A percentile compares a stretch with the other conserved stretches of the same genome.
Conservation (phyloP, 1,140 invertebrate genomes). For the Zelostemma sp. region DNA sequence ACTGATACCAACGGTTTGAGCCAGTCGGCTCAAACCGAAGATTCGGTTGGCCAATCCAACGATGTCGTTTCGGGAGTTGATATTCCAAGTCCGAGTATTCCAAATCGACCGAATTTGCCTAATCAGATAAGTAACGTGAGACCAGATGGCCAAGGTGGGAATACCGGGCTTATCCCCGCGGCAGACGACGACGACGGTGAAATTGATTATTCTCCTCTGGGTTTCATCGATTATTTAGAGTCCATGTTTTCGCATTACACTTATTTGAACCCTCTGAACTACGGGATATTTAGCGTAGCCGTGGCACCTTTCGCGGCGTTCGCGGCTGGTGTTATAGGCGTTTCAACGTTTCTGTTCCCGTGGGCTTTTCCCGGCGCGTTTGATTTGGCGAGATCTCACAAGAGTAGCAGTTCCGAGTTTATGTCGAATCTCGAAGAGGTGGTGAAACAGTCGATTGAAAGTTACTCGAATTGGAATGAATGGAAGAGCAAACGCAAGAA, state of each 20-base stretch:
- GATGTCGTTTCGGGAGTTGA: constrained; percentile 14
- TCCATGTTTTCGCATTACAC: constrained; percentile 59
- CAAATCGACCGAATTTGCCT: constrained; percentile 15
- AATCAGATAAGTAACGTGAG: constrained; percentile 5
- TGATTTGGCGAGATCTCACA: constrained; percentile 48
- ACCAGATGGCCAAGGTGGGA: not conserved
- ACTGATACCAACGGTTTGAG: not conserved
- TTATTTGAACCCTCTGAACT: constrained; percentile 63
- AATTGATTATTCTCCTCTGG: constrained; percentile 47
- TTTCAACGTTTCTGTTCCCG: constrained; percentile 61
- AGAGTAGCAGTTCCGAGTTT: constrained; percentile 36
- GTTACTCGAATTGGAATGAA: constrained; percentile 55
- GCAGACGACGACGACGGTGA: constrained; percentile 57
- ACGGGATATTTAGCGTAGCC: constrained; percentile 62
- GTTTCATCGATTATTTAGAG: constrained; percentile 56
- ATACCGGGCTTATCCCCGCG: constrained; percentile 17
- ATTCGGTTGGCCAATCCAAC: constrained; percentile 34
- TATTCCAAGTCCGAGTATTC: constrained; percentile 4
- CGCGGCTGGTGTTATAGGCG: constrained; percentile 62
- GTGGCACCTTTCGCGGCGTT: constrained; percentile 64
- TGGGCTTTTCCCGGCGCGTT: constrained; percentile 61
- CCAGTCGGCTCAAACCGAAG: not conserved
- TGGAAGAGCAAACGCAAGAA: constrained; percentile 62
- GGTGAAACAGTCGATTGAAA: constrained; percentile 53
- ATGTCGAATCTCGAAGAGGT: constrained; percentile 52